Base-by-base conservation (phyloP, 2,797 vertebrate species). In the Selene dorsalis region DNA sequence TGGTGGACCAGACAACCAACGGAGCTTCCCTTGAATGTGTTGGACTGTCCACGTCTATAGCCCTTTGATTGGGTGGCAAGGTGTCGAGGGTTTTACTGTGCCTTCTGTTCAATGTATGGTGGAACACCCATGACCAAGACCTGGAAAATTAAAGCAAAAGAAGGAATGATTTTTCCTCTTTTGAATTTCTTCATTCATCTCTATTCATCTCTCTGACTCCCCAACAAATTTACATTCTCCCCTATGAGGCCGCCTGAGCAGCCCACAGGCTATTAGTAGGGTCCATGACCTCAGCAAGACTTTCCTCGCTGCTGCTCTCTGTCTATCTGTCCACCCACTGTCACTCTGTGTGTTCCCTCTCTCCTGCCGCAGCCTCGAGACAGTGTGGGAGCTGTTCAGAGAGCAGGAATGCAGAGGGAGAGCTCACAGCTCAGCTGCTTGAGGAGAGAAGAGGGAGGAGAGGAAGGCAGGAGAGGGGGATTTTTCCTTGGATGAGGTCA, bases 401-500 rank as follows among this genome's bases (percentile, higher is more conserved):
- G 82, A 72, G 69, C 73, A 89, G 88, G 94, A 95, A 95, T 94
- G 94, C 87, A 83, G 83, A 84, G 77, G 76, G 71, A 88, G 84
- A 72, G 64, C 80, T 89, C 71, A 62, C 55, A 87, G 80, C 88
- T 88, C 79, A 73, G 88, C 90, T 78, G 83, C 82, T 57, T 85
- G 69, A 88, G 82, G 72, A 87, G 71, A 86, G 75, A 50, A 41
- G 79, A 88, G 86, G 87, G 77, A 86, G 86, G 83, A 87, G 78
- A 84, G 67, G 73, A 66, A 78, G 76, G 73, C 78, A 85, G 78
- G 84, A 90, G 75, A 87, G 87, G 93, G 92, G 93, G 90, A 91
- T 93, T 94, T 94, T 94, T 87, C 89, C 83, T 87, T 84, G 81
- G 85, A 93, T 95, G 94, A 95, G 92, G 86, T 95, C 92, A 95